phyloP scores from a whole-genome alignment of 2,888 invertebrate species.

The Oscheius sp. region DNA sequence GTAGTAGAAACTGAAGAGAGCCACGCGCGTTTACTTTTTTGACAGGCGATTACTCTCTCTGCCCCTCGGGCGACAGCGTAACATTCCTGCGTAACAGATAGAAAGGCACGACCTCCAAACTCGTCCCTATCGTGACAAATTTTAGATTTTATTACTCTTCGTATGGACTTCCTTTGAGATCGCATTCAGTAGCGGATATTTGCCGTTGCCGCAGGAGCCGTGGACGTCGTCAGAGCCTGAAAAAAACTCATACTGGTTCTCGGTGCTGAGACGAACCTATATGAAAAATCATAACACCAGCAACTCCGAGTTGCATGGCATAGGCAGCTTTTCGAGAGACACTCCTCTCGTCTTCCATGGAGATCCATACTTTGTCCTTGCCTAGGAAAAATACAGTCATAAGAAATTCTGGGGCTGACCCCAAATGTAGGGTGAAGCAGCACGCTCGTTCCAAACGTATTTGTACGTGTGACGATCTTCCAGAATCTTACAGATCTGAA shows the following conservation, averaged over 20 bases:
- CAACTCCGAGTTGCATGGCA: slow-evolving; percentile 74
- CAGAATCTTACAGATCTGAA: slow-evolving; percentile 41
- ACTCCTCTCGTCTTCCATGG: slow-evolving; percentile 81
- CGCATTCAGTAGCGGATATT: slow-evolving; percentile 35
- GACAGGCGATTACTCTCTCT: not conserved
- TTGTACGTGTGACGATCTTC: slow-evolving; percentile 32
- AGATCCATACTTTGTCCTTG: slow-evolving; percentile 83
- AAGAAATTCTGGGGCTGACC: slow-evolving; percentile 31
- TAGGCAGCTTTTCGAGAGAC: slow-evolving; percentile 77
- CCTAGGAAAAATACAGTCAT: slow-evolving; percentile 28
- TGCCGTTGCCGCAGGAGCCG: slow-evolving; percentile 44
- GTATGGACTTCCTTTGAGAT: slow-evolving; percentile 16
- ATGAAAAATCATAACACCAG: slow-evolving; percentile 50
- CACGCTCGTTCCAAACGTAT: slow-evolving; percentile 79
- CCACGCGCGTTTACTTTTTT: slow-evolving; percentile 8
- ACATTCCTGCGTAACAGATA: not conserved
- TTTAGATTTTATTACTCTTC: slow-evolving; percentile 16
- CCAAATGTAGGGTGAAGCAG: slow-evolving; percentile 84
- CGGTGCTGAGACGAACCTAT: slow-evolving; percentile 31
- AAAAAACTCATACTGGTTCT: not conserved
- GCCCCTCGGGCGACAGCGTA: slow-evolving; percentile 3
- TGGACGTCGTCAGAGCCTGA: slow-evolving; percentile 44
- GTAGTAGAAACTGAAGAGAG: not conserved
- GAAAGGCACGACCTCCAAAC: slow-evolving; percentile 10
- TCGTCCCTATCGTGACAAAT: not conserved